phyloP scores from a whole-genome alignment of 2,113 vertebrate species.

The Callorhinus ursinus region DNA sequence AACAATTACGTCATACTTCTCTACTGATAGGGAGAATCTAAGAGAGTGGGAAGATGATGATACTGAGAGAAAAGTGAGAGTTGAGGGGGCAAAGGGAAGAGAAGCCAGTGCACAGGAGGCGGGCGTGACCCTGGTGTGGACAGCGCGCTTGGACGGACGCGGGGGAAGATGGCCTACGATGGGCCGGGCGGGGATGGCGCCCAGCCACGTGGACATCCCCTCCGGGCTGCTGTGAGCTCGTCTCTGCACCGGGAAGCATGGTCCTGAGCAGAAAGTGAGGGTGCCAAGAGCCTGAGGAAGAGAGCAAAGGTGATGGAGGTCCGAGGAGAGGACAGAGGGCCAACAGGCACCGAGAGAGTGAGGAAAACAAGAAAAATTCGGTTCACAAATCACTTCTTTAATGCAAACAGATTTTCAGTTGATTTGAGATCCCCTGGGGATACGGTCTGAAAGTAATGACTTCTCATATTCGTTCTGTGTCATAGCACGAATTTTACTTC shows the following conservation, averaged over 20 bases:
- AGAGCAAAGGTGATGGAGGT: neutral
- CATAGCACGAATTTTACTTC: neutral
- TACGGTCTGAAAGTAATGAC: neutral
- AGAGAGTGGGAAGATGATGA: neutral
- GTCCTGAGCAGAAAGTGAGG: neutral
- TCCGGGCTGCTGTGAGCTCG: neutral
- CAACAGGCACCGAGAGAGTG: neutral
- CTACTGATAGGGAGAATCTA: neutral
- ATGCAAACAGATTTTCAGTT: neutral
- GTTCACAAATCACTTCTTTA: neutral
- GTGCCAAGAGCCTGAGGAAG: neutral
- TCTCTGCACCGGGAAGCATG: neutral
- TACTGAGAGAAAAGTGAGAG: neutral
- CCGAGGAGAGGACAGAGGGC: neutral
- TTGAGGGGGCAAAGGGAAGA: neutral
- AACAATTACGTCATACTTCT: neutral
- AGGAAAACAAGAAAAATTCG: neutral
- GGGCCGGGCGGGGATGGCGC: rapidly evolving
- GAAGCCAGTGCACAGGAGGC: neutral
- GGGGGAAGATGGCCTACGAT: too few species aligned
- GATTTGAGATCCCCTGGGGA: neutral
- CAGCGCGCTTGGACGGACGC: too few species aligned
- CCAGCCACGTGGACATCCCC: too few species aligned
- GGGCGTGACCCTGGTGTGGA: neutral
- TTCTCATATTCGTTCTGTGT: neutral